phyloP scores from a whole-genome alignment of 2,113 vertebrate genomes.

The Lucifuga dentata region DNA sequence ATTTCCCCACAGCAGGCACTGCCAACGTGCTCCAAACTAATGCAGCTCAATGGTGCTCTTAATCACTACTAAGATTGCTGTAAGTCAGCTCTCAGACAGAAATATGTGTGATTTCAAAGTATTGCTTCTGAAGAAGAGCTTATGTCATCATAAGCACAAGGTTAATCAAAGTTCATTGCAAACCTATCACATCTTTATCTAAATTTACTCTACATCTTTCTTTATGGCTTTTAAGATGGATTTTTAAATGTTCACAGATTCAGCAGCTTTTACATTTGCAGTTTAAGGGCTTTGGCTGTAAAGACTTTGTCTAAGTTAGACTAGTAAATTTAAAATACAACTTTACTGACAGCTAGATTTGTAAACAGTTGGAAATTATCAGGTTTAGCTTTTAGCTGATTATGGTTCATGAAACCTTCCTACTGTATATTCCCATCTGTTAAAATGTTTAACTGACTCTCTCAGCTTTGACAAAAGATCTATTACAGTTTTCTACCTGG shows the following conservation, averaged over 20 bases:
- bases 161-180: neutral
- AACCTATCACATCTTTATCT: neutral
- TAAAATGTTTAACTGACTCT: conserved; percentile 63
- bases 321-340: no score
- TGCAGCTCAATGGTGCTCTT: no score
- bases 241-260: no score
- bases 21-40: no score
- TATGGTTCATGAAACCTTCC: no score
- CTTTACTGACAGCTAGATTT: conserved; percentile 21
- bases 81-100: neutral
- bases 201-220: neutral
- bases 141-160: no score
- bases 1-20: no score
- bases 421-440: conserved; percentile 40
- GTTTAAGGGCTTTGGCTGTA: no score
- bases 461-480: conserved; percentile 69
- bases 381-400: conserved; percentile 46
- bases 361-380: conserved; percentile 38
- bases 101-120: neutral
- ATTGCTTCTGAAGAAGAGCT: neutral
- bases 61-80: neutral
- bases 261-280: no score
- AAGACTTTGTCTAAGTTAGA: no score
- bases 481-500: conserved; percentile 71
- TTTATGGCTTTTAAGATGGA: neutral